Evolutionary conservation across 1,140 invertebrate genomes (phyloP).

Genomic region (Idris sp.): DNA sequence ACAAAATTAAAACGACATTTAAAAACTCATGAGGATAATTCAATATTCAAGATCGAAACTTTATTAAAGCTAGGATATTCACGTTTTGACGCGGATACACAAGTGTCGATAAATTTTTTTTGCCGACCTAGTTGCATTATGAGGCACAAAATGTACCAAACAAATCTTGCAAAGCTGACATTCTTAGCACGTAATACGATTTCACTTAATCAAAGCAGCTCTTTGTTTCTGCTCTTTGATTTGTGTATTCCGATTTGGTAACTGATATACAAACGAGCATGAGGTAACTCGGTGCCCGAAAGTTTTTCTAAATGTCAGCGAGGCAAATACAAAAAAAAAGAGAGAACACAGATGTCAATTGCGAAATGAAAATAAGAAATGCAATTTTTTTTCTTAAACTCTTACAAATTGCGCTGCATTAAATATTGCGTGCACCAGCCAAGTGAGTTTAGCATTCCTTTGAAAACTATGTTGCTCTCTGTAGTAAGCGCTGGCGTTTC

Average conservation of each 20-base stretch:
- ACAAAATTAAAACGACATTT: neutral
- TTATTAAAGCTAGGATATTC: too few species aligned
- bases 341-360: too few species aligned
- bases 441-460: conserved; percentile 66
- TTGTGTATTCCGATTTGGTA: conserved; percentile 30
- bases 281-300: conserved; percentile 14
- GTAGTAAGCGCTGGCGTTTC: conserved; percentile 67
- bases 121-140: conserved; percentile 54
- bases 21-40: neutral
- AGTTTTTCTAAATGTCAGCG: conserved; percentile 12
- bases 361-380: too few species aligned
- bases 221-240: conserved; percentile 37
- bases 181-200: conserved; percentile 59
- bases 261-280: conserved; percentile 4
- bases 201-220: conserved; percentile 56
- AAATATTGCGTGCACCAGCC: conserved; percentile 68
- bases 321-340: too few species aligned
- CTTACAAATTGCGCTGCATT: conserved; percentile 68
- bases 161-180: conserved; percentile 36
- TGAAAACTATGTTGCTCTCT: conserved; percentile 51
- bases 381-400: too few species aligned
- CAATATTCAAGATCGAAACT: neutral
- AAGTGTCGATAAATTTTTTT: conserved; percentile 43
- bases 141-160: conserved; percentile 38
- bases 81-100: conserved; percentile 17